Conservation (phyloP, 1,140 invertebrate genomes). For the Bombus superbus region DNA sequence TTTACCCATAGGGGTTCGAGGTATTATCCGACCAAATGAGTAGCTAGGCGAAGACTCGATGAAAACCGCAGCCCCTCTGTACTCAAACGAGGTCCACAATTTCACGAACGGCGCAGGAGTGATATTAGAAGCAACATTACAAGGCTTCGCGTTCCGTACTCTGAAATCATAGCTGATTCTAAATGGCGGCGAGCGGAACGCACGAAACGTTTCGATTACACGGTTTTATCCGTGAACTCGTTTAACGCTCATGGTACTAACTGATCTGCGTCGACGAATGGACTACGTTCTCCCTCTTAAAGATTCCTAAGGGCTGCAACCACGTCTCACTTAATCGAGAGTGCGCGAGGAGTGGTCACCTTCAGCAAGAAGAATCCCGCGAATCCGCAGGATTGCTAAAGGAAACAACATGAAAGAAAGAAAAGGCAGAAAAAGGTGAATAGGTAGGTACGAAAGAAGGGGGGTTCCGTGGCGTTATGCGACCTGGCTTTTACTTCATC, state of each 20-base stretch:
- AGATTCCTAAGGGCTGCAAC: slow-evolving; percentile 37
- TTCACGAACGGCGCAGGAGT: not conserved
- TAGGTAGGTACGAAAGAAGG: slow-evolving; percentile 3
- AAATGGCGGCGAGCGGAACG: not conserved
- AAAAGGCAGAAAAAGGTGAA: not conserved
- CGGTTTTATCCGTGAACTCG: slow-evolving; percentile 39
- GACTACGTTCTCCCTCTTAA: not conserved
- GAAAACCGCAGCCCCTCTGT: not conserved
- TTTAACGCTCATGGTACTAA: slow-evolving; percentile 25
- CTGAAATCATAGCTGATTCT: slow-evolving; percentile 17
- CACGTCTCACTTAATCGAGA: slow-evolving; percentile 67
- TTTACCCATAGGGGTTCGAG: too few species aligned
- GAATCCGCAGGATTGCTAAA: not conserved
- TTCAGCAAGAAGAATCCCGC: not conserved
- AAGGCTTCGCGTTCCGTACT: not conserved
- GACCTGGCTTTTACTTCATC: slow-evolving; percentile 61
- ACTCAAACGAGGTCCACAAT: not conserved
- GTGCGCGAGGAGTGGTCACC: not conserved
- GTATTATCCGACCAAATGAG: not conserved
- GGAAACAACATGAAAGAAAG: not conserved
- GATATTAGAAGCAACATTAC: not conserved
- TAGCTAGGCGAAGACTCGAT: not conserved
- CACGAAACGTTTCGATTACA: slow-evolving; percentile 43
- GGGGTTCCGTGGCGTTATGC: slow-evolving; percentile 45
- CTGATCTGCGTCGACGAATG: not conserved